These are phyloP conservation scores for Drosophila phalerata DNA, from an alignment of 2,888 invertebrate species.

Conservation along the genomic window DNA sequence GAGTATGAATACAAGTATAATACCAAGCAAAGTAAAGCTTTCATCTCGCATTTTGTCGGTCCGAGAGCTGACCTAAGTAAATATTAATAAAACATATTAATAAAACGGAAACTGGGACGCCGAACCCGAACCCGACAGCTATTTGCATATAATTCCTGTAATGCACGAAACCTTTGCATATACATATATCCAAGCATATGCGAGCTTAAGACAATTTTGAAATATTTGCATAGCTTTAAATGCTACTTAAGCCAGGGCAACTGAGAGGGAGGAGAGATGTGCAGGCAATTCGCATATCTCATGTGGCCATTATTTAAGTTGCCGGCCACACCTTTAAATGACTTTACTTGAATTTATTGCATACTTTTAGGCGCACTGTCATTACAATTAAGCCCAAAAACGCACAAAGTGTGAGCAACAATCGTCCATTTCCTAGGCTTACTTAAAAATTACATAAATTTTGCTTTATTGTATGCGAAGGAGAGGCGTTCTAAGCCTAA, in stretches of 20 bases:
- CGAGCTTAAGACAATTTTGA: constrained; percentile 62
- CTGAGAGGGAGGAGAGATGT: background rate
- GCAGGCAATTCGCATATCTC: constrained; percentile 35
- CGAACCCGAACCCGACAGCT: constrained; percentile 57
- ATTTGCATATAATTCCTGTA: constrained; percentile 79
- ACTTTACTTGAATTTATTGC: constrained; percentile 77
- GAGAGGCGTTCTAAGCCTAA: constrained; percentile 28
- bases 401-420: constrained; percentile 3
- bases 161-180: constrained; percentile 64
- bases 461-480: constrained; percentile 68
- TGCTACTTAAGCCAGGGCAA: constrained; percentile 40
- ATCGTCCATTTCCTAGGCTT: constrained; percentile 64
- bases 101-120: constrained; percentile 67
- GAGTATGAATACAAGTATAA: constrained; percentile 29
- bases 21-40: constrained; percentile 65
- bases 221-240: constrained; percentile 62
- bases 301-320: constrained; percentile 62
- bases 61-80: constrained; percentile 77
- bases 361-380: constrained; percentile 73
- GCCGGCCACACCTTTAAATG: constrained; percentile 68
- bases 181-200: constrained; percentile 22
- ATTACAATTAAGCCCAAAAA: constrained; percentile 64
- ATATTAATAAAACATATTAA: constrained; percentile 83
- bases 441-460: constrained; percentile 84
- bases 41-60: constrained; percentile 61